Percentiles rank a stretch among this genome's conserved stretches.
phyloP scores from a whole-genome alignment of 2,888 invertebrate species.

The Drosophila nigricruria region DNA sequence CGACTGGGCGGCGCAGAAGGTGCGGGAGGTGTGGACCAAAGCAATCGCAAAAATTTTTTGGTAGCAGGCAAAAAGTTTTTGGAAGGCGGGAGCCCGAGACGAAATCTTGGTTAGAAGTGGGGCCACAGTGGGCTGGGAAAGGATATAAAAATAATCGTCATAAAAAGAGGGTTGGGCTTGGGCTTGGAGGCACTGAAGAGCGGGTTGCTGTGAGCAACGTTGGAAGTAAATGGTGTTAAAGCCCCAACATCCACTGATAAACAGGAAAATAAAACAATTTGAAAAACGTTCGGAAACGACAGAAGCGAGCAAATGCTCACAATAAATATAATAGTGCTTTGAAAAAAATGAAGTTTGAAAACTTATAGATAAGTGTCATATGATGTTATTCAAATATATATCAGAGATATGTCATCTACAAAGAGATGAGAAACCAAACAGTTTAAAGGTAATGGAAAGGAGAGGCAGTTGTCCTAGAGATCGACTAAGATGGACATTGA shows the following conservation, averaged over 20 bases:
- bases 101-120: constrained; percentile 17
- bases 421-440: not conserved
- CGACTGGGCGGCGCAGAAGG: not conserved
- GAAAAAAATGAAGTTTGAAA: not conserved
- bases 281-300: not conserved
- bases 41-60: constrained; percentile 71
- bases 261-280: constrained; percentile 50
- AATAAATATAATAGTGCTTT: constrained; percentile 12
- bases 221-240: constrained; percentile 39
- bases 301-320: constrained; percentile 10
- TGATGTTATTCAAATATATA: not conserved
- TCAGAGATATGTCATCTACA: not conserved
- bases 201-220: constrained; percentile 11
- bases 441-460: not conserved
- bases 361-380: not conserved
- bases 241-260: constrained; percentile 42
- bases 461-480: not conserved
- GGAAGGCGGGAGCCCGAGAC: constrained; percentile 23
- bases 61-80: constrained; percentile 59
- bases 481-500: too few species aligned
- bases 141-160: constrained; percentile 76
- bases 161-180: constrained; percentile 55
- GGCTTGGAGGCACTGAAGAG: not conserved
- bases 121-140: constrained; percentile 2
- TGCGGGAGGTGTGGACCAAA: constrained; percentile 14